Conservation (phyloP, 2,113 vertebrate species). For the Hystrix cristata region DNA sequence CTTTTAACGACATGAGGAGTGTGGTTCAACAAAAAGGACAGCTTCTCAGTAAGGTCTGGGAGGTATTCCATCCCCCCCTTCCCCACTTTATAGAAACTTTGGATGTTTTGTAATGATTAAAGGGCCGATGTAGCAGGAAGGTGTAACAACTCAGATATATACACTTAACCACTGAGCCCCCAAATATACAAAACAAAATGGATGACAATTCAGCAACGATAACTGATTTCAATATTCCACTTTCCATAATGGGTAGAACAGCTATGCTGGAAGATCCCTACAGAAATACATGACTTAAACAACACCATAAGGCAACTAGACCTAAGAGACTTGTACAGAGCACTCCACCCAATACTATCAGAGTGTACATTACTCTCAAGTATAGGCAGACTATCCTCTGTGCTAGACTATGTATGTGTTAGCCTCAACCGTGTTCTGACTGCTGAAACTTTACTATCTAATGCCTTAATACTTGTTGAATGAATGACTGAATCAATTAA, state of each 20-base stretch:
- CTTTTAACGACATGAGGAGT: background rate
- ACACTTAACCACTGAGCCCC: background rate
- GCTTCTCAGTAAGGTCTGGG: background rate
- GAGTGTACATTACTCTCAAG: background rate
- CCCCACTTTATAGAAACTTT: background rate
- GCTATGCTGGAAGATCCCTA: background rate
- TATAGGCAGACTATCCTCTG: background rate
- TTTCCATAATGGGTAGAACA: background rate
- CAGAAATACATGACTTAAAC: background rate
- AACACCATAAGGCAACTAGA: background rate
- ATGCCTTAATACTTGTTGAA: slow-evolving; percentile 4
- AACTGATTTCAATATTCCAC: background rate
- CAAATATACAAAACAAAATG: background rate
- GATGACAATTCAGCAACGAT: background rate
- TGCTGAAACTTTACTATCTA: background rate
- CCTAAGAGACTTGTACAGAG: background rate
- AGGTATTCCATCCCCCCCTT: background rate
- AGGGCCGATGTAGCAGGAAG: background rate
- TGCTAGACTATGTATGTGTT: background rate
- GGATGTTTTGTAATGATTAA: slow-evolving; percentile 24
- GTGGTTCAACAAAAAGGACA: background rate
- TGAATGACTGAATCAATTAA: background rate
- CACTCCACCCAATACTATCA: background rate
- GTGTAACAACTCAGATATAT: background rate
- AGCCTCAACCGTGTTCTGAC: background rate